A percentile compares a stretch with the other conserved stretches of the same genome.
phyloP scores from a whole-genome alignment of 2,888 invertebrate species.

The Stenoptilia bipunctidactyla region DNA sequence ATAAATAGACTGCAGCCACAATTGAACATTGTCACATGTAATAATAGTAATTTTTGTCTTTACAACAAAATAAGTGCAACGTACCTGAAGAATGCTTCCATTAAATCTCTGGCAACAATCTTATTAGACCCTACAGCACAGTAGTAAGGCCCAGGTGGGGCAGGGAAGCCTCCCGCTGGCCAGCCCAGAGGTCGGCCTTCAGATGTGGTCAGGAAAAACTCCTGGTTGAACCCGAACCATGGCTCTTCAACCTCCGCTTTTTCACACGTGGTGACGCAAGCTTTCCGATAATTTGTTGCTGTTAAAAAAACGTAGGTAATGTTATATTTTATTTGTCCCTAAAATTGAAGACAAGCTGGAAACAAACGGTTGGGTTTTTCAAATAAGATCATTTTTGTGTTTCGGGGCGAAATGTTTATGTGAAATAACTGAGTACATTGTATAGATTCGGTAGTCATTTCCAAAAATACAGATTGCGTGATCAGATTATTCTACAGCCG shows the following conservation, averaged over 20 bases:
- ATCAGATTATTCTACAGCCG: too few species aligned
- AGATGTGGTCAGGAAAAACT: conserved; percentile 48
- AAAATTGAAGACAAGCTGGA: too few species aligned
- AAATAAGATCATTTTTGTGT: too few species aligned
- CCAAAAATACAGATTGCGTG: too few species aligned
- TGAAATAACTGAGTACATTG: too few species aligned
- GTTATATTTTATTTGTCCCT: too few species aligned
- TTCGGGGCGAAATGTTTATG: too few species aligned
- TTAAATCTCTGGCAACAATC: conserved; percentile 83
- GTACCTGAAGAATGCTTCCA: conserved; percentile 80
- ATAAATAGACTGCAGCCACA: too few species aligned
- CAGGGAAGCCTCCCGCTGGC: conserved; percentile 78
- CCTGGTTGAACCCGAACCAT: conserved; percentile 83
- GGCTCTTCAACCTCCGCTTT: conserved; percentile 73
- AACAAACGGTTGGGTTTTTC: too few species aligned
- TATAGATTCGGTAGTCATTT: too few species aligned
- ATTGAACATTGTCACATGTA: too few species aligned
- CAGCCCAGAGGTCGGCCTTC: conserved; percentile 78
- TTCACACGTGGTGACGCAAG: conserved; percentile 62
- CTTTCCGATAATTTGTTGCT: conserved; percentile 40
- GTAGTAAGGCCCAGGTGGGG: conserved; percentile 84
- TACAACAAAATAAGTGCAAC: neutral
- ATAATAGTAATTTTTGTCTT: too few species aligned
- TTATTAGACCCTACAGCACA: conserved; percentile 85
- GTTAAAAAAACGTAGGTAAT: neutral